Evolutionary conservation across 2,113 vertebrate species (phyloP), one percentile per base, ranked within the genome.

Genomic region (Rana temporaria): DNA sequence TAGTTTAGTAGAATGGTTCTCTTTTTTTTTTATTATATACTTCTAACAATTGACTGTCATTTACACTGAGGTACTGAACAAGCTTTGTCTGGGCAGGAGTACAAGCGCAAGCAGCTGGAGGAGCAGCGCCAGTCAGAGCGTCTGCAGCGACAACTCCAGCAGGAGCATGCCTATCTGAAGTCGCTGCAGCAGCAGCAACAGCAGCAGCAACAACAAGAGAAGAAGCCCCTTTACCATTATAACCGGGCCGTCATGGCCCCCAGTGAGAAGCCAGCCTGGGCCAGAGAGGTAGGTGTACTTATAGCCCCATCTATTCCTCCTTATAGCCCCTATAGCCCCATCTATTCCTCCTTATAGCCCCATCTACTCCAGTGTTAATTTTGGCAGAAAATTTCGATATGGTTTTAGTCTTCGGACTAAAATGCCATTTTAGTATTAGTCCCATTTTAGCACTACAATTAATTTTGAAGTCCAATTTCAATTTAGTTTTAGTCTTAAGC

Each of bases 41-140:
- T 48, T 12, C 9, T 48, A 2, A 48, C 42, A 48, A 48, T 48
- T 48, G 9, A 11, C 42, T 12, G 11, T 75, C 42, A 14, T 6
- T 15, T 15, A 32, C 2, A 30, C 48, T 26, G 20, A 59, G 18
- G 1, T 5, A 55, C 48, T 60, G 3, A 80, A 12, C 84, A 84
- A 80, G 56, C 72, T 84, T 77, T 68, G 82, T 87, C 84, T 87
- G 48, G 63, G 84, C 89, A 98, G 96, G 96, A 97, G 86, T 98
- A 98, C 85, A 98, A 98, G 88, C 93, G 96, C 72, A 96, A 97
- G 85, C 96, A 98, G 92, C 90, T 98, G 79, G 96, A 98, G 90
- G 96, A 97, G 85, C 96, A 97, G 90, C 91, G 96, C 30, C 96
- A 97, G 94, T 96, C 96, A 0, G 96, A 98, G 87, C 91, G 95